These are phyloP conservation scores for Decapterus maruadsi DNA, from an alignment of 2,797 vertebrate species.

Conservation along the genomic window DNA sequence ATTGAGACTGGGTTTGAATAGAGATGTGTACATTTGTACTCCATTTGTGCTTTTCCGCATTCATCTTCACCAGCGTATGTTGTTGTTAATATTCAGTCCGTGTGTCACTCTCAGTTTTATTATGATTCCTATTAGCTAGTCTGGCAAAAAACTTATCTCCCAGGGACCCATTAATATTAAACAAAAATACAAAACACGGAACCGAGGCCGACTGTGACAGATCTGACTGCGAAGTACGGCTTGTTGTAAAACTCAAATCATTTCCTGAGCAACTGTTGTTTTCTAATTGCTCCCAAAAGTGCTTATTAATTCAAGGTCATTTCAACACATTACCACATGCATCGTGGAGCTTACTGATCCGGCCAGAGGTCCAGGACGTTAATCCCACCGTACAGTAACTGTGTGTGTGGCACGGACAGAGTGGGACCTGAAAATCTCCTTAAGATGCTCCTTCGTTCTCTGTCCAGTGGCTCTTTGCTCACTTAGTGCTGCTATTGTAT, in stretches of 20 bases:
- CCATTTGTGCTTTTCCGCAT: conserved; percentile 12
- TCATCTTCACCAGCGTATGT: conserved; percentile 14
- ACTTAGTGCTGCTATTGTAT: conserved; percentile 70
- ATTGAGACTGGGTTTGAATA: conserved; percentile 40
- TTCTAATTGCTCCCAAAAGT: conserved; percentile 41
- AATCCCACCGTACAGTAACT: conserved; percentile 36
- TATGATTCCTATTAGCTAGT: conserved; percentile 27
- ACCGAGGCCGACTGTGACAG: conserved; percentile 31
- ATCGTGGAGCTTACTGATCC: conserved; percentile 50
- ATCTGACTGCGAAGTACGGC: conserved; percentile 13
- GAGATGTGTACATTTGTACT: conserved; percentile 33
- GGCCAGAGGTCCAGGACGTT: conserved; percentile 47
- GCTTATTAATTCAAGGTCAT: conserved; percentile 58
- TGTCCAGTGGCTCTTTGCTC: conserved; percentile 71
- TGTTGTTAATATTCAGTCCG: conserved; percentile 38
- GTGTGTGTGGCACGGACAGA: conserved; percentile 37
- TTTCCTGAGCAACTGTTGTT: conserved; percentile 1
- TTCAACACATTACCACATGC: conserved; percentile 33
- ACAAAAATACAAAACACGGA: conserved; percentile 31
- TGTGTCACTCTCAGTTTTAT: conserved; percentile 37
- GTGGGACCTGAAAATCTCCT: conserved; percentile 42
- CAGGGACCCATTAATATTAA: conserved; percentile 43
- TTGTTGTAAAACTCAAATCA: conserved; percentile 25
- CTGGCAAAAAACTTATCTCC: conserved; percentile 35
- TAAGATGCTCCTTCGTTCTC: conserved; percentile 54